These are phyloP conservation scores for Coluber constrictor DNA, from an alignment of 2,797 vertebrate species.

Conservation along the genomic window DNA sequence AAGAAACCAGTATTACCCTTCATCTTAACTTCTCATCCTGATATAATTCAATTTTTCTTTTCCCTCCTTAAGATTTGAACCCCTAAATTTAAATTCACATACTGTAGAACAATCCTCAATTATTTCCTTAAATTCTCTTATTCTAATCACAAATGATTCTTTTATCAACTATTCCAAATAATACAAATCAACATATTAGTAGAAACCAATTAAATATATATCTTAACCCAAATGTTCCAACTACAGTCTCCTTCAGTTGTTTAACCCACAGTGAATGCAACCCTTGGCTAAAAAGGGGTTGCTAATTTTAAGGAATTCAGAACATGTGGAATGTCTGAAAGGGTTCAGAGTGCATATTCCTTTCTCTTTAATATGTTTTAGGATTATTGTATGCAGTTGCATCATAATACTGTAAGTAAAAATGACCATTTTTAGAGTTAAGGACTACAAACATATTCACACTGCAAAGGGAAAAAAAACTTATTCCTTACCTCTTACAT, in stretches of 20 bases:
- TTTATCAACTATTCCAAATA: too few relatives aligned
- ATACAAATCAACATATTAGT: too few relatives aligned
- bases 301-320: not conserved
- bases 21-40: too few relatives aligned
- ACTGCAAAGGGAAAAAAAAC: not conserved
- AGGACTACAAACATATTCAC: not conserved
- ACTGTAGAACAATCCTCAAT: too few relatives aligned
- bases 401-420: not conserved
- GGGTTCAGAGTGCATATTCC: not conserved
- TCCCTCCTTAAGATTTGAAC: too few relatives aligned
- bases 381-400: not conserved
- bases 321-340: not conserved
- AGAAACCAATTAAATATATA: too few relatives aligned
- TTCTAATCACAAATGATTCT: too few relatives aligned
- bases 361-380: not conserved
- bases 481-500: conserved; percentile 6
- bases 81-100: too few relatives aligned
- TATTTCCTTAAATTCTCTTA: too few relatives aligned
- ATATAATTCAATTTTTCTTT: too few relatives aligned
- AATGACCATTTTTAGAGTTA: not conserved
- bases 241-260: not conserved
- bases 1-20: too few relatives aligned
- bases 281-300: not conserved
- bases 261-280: not conserved
- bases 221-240: too few relatives aligned